Evolutionary conservation across 2,888 invertebrate genomes (phyloP).

Genomic region (Branchipolynoe longqiensis): DNA sequence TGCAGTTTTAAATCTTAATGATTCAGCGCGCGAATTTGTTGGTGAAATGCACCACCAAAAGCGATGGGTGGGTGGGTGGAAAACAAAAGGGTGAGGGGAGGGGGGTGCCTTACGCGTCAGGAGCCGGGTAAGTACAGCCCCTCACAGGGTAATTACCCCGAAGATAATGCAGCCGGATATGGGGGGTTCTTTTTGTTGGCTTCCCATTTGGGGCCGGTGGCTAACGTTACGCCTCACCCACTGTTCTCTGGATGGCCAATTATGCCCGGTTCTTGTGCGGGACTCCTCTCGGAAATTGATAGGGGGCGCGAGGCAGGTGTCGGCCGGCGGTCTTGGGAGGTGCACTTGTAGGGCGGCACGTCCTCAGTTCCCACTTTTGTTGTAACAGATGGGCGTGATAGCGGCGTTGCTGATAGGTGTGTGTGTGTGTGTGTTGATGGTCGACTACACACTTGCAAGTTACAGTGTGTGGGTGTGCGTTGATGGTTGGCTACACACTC

Average conservation of each 20-base stretch:
- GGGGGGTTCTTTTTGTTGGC: conserved; percentile 41
- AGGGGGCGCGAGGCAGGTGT: conserved; percentile 57
- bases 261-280: conserved; percentile 34
- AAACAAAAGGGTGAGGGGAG: conserved; percentile 4
- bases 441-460: no score
- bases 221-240: conserved; percentile 43
- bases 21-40: not conserved
- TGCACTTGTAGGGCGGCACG: conserved; percentile 41
- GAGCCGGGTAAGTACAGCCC: conserved; percentile 33
- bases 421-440: no score
- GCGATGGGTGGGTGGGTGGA: not conserved
- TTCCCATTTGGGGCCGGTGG: conserved; percentile 40
- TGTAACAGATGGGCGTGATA: no score
- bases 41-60: not conserved
- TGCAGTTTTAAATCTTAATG: no score
- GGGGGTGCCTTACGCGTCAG: not conserved
- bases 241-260: conserved; percentile 47
- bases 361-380: not conserved
- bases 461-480: no score
- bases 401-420: no score
- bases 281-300: no score
- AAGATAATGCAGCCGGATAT: conserved; percentile 52
- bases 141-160: conserved; percentile 50
- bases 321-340: not conserved
- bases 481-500: no score